phyloP scores from a whole-genome alignment of 2,888 invertebrate species.

The Schrankia costaestrigalis region DNA sequence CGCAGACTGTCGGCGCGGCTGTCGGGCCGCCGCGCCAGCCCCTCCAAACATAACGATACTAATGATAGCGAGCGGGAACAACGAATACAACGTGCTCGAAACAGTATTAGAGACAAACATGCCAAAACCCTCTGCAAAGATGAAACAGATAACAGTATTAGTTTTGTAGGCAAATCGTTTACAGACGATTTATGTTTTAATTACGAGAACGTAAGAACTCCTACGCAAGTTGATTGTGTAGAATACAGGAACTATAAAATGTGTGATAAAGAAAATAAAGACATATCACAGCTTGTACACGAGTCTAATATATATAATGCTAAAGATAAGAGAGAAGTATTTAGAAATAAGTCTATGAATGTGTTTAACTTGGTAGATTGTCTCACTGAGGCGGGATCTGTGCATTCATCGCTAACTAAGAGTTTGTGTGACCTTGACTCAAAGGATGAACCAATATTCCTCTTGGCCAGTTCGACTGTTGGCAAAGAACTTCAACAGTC shows the following conservation, averaged over 20 bases:
- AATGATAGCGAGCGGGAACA: constrained; percentile 52
- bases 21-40: constrained; percentile 61
- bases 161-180: constrained; percentile 57
- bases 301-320: constrained; percentile 45
- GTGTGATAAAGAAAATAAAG: constrained; percentile 68
- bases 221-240: constrained; percentile 41
- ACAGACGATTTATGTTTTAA: constrained; percentile 50
- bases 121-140: constrained; percentile 41
- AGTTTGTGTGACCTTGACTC: constrained; percentile 72
- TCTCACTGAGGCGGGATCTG: constrained; percentile 63
- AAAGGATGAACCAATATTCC: constrained; percentile 62
- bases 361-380: constrained; percentile 74
- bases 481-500: constrained; percentile 67
- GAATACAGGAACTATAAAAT: constrained; percentile 53
- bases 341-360: constrained; percentile 75
- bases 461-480: constrained; percentile 56
- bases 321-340: constrained; percentile 73
- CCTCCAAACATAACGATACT: constrained; percentile 41
- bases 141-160: constrained; percentile 56
- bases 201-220: constrained; percentile 41
- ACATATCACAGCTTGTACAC: constrained; percentile 47
- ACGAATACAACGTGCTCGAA: constrained; percentile 54
- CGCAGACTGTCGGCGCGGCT: constrained; percentile 72
- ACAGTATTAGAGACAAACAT: constrained; percentile 55
- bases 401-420: constrained; percentile 71